Percentiles rank a stretch among this genome's conserved stretches.
Conservation (phyloP, 2,113 vertebrate genomes). For the Microtus oregoni region DNA sequence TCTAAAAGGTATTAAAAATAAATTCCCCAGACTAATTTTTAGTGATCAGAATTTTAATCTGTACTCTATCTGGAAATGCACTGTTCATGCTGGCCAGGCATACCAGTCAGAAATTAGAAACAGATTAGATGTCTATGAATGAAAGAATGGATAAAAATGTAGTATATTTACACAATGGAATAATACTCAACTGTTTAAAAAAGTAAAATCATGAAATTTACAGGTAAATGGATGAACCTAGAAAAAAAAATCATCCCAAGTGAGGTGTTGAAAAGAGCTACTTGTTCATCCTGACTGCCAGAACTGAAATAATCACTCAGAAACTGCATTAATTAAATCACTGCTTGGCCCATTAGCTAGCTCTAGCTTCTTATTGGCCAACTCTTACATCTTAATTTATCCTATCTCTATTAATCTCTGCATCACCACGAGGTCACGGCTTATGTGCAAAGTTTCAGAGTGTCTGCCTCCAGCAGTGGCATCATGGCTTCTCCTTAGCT, state of each 20-base stretch:
- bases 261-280: background rate
- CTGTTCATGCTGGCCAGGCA: background rate
- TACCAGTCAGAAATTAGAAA: too few relatives aligned
- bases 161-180: background rate
- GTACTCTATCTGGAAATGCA: background rate
- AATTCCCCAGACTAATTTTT: conserved; percentile 5
- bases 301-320: too few relatives aligned
- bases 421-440: too few relatives aligned
- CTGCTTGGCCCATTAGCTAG: too few relatives aligned
- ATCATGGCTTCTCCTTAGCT: too few relatives aligned
- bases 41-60: background rate
- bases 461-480: too few relatives aligned
- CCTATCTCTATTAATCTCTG: too few relatives aligned
- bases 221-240: background rate
- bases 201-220: background rate
- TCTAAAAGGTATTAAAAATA: background rate
- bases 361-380: too few relatives aligned
- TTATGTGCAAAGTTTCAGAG: too few relatives aligned
- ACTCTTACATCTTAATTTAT: too few relatives aligned
- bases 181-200: background rate
- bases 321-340: too few relatives aligned
- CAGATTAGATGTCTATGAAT: background rate
- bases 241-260: background rate
- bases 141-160: background rate
- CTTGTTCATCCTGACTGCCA: too few relatives aligned